phyloP scores from a whole-genome alignment of 1,140 invertebrate species.

The Reticulitermes speratus region DNA sequence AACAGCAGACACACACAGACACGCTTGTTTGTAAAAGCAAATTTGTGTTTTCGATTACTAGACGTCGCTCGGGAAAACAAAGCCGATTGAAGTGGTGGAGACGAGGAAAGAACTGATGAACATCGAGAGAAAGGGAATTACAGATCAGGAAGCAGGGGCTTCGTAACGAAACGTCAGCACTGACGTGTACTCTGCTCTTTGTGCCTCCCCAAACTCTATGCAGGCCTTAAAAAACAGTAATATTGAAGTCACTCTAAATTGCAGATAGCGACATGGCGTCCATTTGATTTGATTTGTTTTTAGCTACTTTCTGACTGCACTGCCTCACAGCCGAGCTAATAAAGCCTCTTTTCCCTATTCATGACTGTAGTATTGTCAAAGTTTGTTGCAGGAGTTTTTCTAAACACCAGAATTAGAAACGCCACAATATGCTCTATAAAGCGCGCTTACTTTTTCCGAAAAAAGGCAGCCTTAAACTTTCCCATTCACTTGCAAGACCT shows the following conservation, averaged over 20 bases:
- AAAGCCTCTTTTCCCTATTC: neutral
- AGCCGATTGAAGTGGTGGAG: slow-evolving; percentile 3
- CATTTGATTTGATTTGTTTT: slow-evolving; percentile 13
- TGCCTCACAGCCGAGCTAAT: neutral
- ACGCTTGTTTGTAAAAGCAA: slow-evolving; percentile 12
- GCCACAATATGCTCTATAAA: neutral
- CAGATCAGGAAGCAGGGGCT: neutral
- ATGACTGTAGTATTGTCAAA: neutral
- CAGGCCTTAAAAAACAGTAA: slow-evolving; percentile 10
- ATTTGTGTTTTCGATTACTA: slow-evolving; percentile 19
- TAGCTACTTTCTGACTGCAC: slow-evolving; percentile 2
- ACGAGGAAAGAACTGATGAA: slow-evolving; percentile 4
- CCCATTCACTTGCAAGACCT: too few species aligned
- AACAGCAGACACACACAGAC: neutral
- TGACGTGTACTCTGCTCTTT: neutral
- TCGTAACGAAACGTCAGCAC: neutral
- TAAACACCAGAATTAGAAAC: neutral
- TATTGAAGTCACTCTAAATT: slow-evolving; percentile 15
- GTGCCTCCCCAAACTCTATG: neutral
- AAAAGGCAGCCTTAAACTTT: too few species aligned
- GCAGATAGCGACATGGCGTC: neutral
- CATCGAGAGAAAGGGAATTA: slow-evolving; percentile 14
- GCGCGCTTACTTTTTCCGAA: neutral
- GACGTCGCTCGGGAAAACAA: slow-evolving; percentile 8
- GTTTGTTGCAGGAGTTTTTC: neutral